A percentile compares a stretch with the other conserved stretches of the same genome.
Conservation (phyloP, 1,140 invertebrate species). For the Trigoniulus corallinus region DNA sequence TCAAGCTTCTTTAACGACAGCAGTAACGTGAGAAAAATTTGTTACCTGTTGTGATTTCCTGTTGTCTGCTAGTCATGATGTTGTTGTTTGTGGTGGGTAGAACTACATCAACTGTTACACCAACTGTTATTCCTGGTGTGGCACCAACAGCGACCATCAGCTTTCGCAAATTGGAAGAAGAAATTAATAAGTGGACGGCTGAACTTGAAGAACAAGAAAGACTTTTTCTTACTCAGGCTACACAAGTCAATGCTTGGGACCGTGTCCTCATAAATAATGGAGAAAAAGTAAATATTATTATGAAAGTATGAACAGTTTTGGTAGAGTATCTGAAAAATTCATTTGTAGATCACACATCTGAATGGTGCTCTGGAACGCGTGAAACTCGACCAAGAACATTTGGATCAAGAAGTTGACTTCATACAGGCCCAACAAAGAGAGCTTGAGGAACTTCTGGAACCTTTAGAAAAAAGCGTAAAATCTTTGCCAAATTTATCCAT, state of each 20-base stretch:
- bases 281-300: slow-evolving; percentile 47
- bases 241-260: slow-evolving; percentile 89
- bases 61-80: no score
- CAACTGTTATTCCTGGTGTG: background rate
- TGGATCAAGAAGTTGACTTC: slow-evolving; percentile 90
- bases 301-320: slow-evolving; percentile 2
- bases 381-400: slow-evolving; percentile 69
- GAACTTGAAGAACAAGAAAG: slow-evolving; percentile 88
- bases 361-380: slow-evolving; percentile 70
- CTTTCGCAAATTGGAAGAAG: slow-evolving; percentile 77
- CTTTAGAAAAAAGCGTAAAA: slow-evolving; percentile 57
- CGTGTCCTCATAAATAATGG: slow-evolving; percentile 73
- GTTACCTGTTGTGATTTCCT: no score
- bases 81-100: no score
- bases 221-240: slow-evolving; percentile 81
- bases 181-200: slow-evolving; percentile 87
- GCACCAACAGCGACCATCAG: slow-evolving; percentile 36
- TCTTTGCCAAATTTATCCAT: slow-evolving; percentile 26
- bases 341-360: slow-evolving; percentile 51
- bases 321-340: background rate
- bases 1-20: no score
- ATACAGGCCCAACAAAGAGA: slow-evolving; percentile 82
- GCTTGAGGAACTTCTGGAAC: slow-evolving; percentile 65
- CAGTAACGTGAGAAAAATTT: background rate
- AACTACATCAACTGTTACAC: background rate